phyloP scores from a whole-genome alignment of 1,140 invertebrate species.

The Drosophila gunungcola region DNA sequence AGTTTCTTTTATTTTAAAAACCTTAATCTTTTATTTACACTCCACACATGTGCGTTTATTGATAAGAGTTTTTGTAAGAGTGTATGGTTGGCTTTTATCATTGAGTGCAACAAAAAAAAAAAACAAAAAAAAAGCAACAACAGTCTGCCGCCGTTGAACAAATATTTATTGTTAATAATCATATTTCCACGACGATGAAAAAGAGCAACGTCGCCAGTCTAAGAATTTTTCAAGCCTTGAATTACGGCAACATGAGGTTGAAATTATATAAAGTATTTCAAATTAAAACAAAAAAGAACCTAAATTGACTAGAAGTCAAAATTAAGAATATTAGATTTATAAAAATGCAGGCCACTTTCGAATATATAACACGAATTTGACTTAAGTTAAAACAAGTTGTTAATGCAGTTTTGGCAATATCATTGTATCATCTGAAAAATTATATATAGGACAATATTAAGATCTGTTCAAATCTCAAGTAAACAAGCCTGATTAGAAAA shows the following conservation, averaged over 20 bases:
- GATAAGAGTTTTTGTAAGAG: constrained; percentile 49
- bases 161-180: constrained; percentile 77
- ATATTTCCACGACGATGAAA: constrained; percentile 61
- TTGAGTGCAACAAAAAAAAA: constrained; percentile 23
- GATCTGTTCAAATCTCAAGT: too few relatives aligned
- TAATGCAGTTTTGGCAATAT: too few relatives aligned
- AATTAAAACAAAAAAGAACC: too few relatives aligned
- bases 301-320: too few relatives aligned
- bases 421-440: too few relatives aligned
- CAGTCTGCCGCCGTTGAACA: constrained; percentile 62
- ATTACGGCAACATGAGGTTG: constrained; percentile 37
- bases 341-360: too few relatives aligned
- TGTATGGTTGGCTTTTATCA: constrained; percentile 17
- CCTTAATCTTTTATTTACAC: constrained; percentile 52
- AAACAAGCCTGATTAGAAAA: too few relatives aligned
- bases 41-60: constrained; percentile 58
- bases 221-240: constrained; percentile 49
- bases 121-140: constrained; percentile 7
- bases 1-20: background rate
- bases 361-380: too few relatives aligned
- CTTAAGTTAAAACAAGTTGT: too few relatives aligned
- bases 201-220: constrained; percentile 49
- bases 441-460: too few relatives aligned
- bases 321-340: too few relatives aligned
- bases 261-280: background rate